Evolutionary conservation across 2,113 vertebrate species (phyloP), one percentile per base, ranked within the genome.

Genomic region (Balaenoptera acutorostrata): DNA sequence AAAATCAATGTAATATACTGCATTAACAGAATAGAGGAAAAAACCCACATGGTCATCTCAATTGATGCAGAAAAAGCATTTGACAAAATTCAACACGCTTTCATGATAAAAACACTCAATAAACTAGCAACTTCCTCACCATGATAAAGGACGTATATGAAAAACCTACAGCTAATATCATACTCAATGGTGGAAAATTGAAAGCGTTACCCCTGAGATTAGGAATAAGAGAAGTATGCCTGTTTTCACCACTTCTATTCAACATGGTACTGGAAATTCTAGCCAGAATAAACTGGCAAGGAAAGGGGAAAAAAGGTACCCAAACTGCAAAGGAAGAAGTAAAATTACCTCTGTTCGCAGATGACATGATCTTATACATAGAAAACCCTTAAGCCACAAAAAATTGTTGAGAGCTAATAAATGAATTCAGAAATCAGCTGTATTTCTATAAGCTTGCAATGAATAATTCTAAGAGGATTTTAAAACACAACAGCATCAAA

Each of bases 401-500:
- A 92, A 83, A 29, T n/a, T 77, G 52, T 39, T 83, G 49, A 88
- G 69, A 89, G 69, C 36, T 68, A 89, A 69, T 61, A 89, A 93
- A 63, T 84, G 21, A 83, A 89, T 52, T 90, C 55, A 96, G 61
- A 74, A 81, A 66, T 81, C 57, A 86, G 46, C 18, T 90, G 4
- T 66, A 17, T 86, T 90, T 86, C 74, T 72, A 63, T 57, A 72
- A 17, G 78, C 25, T 25, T 71, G 36, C 25, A 64, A 86, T 46
- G 18, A 71, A 71, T 90, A 90, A 80, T 52, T 31, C 20, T n/a
- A 78, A 90, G 69, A 63, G 23, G 21, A 90, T 52, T 49, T 46
- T 55, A 52, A 95, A 87, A 61, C 85, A 44, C 18, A 93, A 93
- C 6, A 64, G 80, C 80, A 93, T 85, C 29, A 93, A 90, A 87